Conservation (phyloP, 1,140 invertebrate genomes). For the Sitobion miscanthi region DNA sequence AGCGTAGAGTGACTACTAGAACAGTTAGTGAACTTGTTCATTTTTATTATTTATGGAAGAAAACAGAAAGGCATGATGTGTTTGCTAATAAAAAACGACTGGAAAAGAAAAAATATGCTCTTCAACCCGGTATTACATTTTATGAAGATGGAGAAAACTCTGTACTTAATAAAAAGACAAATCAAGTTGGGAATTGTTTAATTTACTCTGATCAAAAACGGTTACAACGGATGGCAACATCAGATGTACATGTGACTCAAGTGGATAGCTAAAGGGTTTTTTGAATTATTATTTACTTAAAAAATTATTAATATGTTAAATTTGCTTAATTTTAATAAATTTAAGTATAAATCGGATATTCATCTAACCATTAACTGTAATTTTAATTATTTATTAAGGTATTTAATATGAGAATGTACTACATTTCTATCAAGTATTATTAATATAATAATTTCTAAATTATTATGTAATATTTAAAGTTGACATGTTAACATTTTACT, state of each 20-base stretch:
- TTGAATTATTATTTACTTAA: neutral
- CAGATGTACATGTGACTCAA: conserved; percentile 34
- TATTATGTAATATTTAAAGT: neutral
- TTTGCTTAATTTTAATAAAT: neutral
- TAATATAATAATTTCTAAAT: neutral
- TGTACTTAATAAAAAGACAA: conserved; percentile 65
- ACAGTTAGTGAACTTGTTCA: conserved; percentile 97
- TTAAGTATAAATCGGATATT: neutral
- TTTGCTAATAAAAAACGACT: conserved; percentile 84
- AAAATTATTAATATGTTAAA: neutral
- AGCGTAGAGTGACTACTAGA: conserved; percentile 90
- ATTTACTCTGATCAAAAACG: conserved; percentile 71
- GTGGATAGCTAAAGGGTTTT: conserved; percentile 27
- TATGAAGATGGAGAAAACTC: conserved; percentile 68
- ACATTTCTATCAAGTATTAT: neutral
- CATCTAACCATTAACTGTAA: neutral
- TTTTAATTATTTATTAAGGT: neutral
- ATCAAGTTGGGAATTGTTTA: conserved; percentile 70
- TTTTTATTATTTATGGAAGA: conserved; percentile 99
- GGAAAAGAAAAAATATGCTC: conserved; percentile 86
- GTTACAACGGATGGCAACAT: conserved; percentile 62
- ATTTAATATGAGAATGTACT: neutral
- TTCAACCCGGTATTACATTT: conserved; percentile 79
- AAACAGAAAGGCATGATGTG: conserved; percentile 93
- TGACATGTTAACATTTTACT: neutral